Evolutionary conservation across 2,113 vertebrate genomes (phyloP).

Genomic region (Percopsis transmontana): DNA sequence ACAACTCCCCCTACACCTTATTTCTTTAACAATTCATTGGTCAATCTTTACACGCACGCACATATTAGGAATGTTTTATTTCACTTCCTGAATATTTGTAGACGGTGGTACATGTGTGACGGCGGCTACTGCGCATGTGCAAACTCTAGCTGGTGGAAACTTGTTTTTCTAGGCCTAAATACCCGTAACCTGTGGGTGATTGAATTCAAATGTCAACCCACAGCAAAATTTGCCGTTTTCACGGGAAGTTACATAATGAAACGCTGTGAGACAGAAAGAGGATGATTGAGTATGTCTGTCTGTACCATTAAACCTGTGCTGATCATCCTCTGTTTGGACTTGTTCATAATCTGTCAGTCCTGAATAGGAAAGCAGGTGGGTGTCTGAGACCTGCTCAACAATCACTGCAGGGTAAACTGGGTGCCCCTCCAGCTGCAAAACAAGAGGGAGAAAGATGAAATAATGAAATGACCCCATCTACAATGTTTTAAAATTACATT

Average conservation of each 20-base stretch:
- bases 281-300: background rate
- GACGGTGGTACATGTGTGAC: slow-evolving; percentile 62
- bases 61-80: slow-evolving; percentile 65
- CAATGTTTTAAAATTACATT: too few species aligned
- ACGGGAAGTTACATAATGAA: too few species aligned
- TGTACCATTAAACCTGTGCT: slow-evolving; percentile 55
- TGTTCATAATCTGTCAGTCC: slow-evolving; percentile 87
- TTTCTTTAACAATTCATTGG: slow-evolving; percentile 48
- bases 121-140: slow-evolving; percentile 54
- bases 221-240: too few species aligned
- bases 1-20: slow-evolving; percentile 38
- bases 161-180: too few species aligned
- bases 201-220: too few species aligned
- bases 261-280: background rate
- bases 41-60: slow-evolving; percentile 22
- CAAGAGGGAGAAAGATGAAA: background rate
- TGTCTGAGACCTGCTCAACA: slow-evolving; percentile 90
- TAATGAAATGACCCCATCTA: background rate
- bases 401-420: slow-evolving; percentile 91
- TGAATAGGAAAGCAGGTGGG: slow-evolving; percentile 86
- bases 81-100: slow-evolving; percentile 69
- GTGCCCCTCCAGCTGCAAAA: slow-evolving; percentile 81
- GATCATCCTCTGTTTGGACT: slow-evolving; percentile 58
- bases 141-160: background rate
- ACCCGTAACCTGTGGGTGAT: too few species aligned